Base-by-base conservation (phyloP, 1,140 invertebrate genomes). In the Cepaea nemoralis region DNA sequence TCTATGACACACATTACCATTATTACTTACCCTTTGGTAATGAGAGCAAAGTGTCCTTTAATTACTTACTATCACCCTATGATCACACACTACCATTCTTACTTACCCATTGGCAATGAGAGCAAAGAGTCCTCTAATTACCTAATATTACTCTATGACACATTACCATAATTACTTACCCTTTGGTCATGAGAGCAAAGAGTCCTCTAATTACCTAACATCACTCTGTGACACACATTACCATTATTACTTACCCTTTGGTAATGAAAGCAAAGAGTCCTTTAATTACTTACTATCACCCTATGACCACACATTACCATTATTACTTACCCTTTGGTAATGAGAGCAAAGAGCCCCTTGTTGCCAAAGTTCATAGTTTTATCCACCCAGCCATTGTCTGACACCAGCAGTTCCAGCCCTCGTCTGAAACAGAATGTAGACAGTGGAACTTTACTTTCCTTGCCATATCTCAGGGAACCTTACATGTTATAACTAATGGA, bases 291-390 rank as follows among this genome's bases (percentile, higher is more conserved):
- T n/a, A n/a, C n/a, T n/a, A n/a, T n/a, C n/a, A n/a, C n/a, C n/a
- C n/a, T n/a, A n/a, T n/a, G n/a, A n/a, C n/a, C n/a, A n/a, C n/a
- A n/a, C 45, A 48, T 48, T 48, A 48, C 19, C n/a, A n/a, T n/a
- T n/a, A 31, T 2, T 22, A 81, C 82, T 40, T 86, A 90, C 89
- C 88, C 88, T 86, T 83, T 83, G 35, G 24, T 69, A 66, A 93
- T 92, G 69, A 93, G 86, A 39, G 91, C 84, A 82, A 92, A 92
- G 88, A 93, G 92, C 39, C 92, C 92, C 70, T 86, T 84, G 40
- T 89, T 85, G 8, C 92, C 92, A 79, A 91, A 86, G 24, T 91
- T 92, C 92, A 92, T 93, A n/a, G 92, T 91, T 80, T 87, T 90
- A 82, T 93, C 92, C 31, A 93, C 91, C 92, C 92, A 93, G 39